Percentiles rank a stretch among this genome's conserved stretches.
phyloP scores from a whole-genome alignment of 2,888 invertebrate species.

The Orthosia gothica region DNA sequence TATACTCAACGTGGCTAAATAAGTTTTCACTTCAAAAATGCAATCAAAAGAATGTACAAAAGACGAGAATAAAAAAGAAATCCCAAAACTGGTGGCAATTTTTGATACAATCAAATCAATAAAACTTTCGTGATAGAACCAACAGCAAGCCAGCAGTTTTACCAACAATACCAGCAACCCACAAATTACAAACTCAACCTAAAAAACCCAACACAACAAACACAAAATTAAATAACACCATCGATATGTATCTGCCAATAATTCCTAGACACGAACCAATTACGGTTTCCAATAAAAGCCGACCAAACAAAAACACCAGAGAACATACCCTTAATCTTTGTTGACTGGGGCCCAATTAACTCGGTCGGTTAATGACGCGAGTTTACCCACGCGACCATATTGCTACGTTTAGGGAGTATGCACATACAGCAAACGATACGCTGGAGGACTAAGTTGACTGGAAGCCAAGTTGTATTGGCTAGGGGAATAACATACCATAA shows the following conservation, averaged over 20 bases:
- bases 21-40: too few relatives aligned
- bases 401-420: slow-evolving; percentile 56
- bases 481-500: not conserved
- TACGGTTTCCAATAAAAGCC: slow-evolving; percentile 75
- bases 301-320: slow-evolving; percentile 70
- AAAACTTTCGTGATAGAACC: not conserved
- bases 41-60: too few relatives aligned
- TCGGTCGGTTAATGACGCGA: slow-evolving; percentile 73
- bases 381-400: slow-evolving; percentile 67
- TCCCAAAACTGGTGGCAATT: not conserved
- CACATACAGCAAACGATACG: slow-evolving; percentile 34
- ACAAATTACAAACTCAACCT: slow-evolving; percentile 22
- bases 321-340: slow-evolving; percentile 76
- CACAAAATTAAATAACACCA: slow-evolving; percentile 55
- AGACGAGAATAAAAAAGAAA: not conserved
- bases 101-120: slow-evolving; percentile 14
- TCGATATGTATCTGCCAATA: slow-evolving; percentile 63
- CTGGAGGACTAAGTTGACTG: slow-evolving; percentile 9
- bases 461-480: not conserved
- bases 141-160: not conserved
- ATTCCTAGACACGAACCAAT: slow-evolving; percentile 70
- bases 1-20: too few relatives aligned
- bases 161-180: slow-evolving; percentile 8
- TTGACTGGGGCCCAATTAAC: slow-evolving; percentile 80
- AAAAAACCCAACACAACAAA: slow-evolving; percentile 31